phyloP scores from a whole-genome alignment of 2,797 vertebrate genomes.

The Vespertilio murinus region DNA sequence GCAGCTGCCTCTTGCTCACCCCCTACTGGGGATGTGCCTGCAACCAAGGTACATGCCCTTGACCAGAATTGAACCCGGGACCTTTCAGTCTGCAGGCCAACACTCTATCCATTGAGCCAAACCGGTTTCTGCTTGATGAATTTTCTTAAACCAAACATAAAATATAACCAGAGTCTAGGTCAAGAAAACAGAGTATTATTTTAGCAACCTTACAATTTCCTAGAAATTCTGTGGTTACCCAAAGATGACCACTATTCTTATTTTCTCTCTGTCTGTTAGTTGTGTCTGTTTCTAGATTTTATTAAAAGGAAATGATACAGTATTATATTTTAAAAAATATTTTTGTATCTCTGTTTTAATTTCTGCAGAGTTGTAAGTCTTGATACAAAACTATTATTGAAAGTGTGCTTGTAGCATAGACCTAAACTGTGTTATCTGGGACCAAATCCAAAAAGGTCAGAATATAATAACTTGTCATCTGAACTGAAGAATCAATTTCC shows the following conservation, averaged over 20 bases:
- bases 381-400: not conserved
- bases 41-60: too few species aligned
- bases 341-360: conserved; percentile 27
- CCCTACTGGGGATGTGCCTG: too few species aligned
- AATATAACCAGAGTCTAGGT: not conserved
- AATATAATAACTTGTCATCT: not conserved
- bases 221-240: not conserved
- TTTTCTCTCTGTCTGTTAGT: not conserved
- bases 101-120: too few species aligned
- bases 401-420: not conserved
- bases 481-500: not conserved
- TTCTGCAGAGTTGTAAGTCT: not conserved
- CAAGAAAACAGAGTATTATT: not conserved
- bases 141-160: not conserved
- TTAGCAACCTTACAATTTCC: not conserved
- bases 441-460: not conserved
- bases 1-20: too few species aligned
- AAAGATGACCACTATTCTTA: not conserved
- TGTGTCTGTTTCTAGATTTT: not conserved
- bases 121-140: too few species aligned
- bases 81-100: too few species aligned
- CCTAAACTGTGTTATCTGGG: not conserved
- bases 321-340: not conserved
- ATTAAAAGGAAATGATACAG: not conserved
- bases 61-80: too few species aligned